These are phyloP conservation scores for Drosophila vallismaia DNA, from an alignment of 2,888 invertebrate species.

Conservation along the genomic window DNA sequence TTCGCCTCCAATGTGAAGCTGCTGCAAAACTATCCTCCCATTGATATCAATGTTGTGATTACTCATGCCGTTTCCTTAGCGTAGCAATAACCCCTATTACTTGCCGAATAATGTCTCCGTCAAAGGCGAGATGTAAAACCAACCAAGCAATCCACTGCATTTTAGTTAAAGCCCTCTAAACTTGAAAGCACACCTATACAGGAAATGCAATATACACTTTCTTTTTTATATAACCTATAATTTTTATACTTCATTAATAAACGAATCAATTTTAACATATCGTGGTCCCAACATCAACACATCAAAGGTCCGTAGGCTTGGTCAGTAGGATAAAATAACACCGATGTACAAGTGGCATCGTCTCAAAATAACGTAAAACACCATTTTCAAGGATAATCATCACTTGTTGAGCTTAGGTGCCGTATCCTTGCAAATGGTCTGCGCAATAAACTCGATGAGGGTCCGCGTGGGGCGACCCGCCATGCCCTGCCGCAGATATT, in stretches of 20 bases:
- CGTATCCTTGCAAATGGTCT: constrained; percentile 84
- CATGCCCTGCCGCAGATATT: constrained; percentile 88
- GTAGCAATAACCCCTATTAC: constrained; percentile 48
- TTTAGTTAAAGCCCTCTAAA: constrained; percentile 29
- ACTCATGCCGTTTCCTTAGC: constrained; percentile 87
- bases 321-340: constrained; percentile 16
- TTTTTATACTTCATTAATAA: constrained; percentile 64
- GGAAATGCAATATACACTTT: constrained; percentile 17
- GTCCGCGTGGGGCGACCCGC: constrained; percentile 91
- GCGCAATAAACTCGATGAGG: constrained; percentile 88
- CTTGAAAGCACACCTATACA: constrained; percentile 38
- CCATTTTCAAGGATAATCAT: not conserved
- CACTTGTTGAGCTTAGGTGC: constrained; percentile 71
- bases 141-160: constrained; percentile 63
- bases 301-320: constrained; percentile 28
- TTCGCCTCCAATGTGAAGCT: constrained; percentile 97
- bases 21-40: constrained; percentile 95
- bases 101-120: constrained; percentile 23
- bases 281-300: constrained; percentile 20
- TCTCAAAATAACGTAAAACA: constrained; percentile 5
- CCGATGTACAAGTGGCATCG: constrained; percentile 12
- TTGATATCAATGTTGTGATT: constrained; percentile 93
- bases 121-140: constrained; percentile 23
- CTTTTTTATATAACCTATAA: constrained; percentile 65
- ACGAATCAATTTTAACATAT: constrained; percentile 53